Evolutionary conservation across 2,888 invertebrate genomes (phyloP), one percentile per base, ranked within the genome.

Genomic region (Pasiphila rectangulata): DNA sequence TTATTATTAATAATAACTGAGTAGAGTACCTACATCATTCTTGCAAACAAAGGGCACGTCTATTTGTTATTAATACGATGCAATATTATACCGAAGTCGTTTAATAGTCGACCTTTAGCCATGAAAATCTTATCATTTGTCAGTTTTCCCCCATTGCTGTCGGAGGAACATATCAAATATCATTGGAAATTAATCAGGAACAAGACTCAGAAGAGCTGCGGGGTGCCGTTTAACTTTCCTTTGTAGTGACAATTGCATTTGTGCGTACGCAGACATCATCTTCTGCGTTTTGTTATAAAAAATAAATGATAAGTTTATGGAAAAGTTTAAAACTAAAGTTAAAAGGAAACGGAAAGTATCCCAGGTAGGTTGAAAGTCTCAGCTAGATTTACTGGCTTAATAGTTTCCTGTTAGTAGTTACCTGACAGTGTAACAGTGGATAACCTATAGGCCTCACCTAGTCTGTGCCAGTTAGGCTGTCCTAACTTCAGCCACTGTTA

Each of bases 101-200:
- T 76, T 75, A 77, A 74, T 72, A 72, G 65, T 63, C 57, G 61
- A 67, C 66, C 72, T 73, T 60, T 60, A 65, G 66, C 73, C 76
- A 79, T 67, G 77, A 79, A 78, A 80, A 80, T 82, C 82, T 76
- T 71, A 70, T 75, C 79, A 84, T 87, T 86, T 79, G 83, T 86
- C 81, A 76, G 74, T 75, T 17, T 77, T 83, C 68, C 62, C 62
- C 62, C 65, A 65, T 57, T 62, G 61, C 70, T 67, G 72, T 77
- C 79, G 77, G 78, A 79, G 63, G 75, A 78, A 82, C 79, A 73
- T 84, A 85, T 85, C 83, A 83, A 83, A 84, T 84, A 79, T 83
- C 83, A 83, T 75, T 79, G 61, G 76, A 82, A 81, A 85, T 85
- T 83, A 83, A 84, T 85, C 81, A 78, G 64, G 64, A 65, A 17